Evolutionary conservation across 2,797 vertebrate genomes (phyloP).

Genomic region (Lepidocolaptes lacrymiger): DNA sequence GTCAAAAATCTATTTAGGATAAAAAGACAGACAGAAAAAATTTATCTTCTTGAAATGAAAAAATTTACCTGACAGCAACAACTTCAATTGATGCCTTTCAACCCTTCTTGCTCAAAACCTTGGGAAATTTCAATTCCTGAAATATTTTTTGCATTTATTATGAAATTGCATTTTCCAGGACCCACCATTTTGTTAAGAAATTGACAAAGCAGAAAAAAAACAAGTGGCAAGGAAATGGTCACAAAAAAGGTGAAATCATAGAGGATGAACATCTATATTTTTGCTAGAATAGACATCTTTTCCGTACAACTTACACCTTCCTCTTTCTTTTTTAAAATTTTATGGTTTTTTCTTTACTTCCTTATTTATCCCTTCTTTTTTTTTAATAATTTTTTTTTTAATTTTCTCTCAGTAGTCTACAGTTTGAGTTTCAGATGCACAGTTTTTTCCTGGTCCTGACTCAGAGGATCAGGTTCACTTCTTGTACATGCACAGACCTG

Average conservation of each 20-base stretch:
- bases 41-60: not conserved
- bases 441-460: not conserved
- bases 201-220: not conserved
- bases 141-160: not conserved
- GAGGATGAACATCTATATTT: not conserved
- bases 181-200: not conserved
- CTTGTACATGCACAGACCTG: not conserved
- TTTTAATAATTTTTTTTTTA: not conserved
- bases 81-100: fast-evolving
- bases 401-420: not conserved
- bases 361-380: not conserved
- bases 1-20: not conserved
- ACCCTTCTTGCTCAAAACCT: not conserved
- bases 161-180: not conserved
- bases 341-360: too few species aligned
- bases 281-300: not conserved
- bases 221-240: fast-evolving
- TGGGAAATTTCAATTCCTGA: not conserved
- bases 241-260: not conserved
- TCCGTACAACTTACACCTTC: not conserved
- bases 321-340: too few species aligned
- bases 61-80: not conserved
- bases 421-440: not conserved
- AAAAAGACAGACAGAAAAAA: not conserved
- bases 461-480: not conserved